Evolutionary conservation across 2,113 vertebrate genomes (phyloP), one percentile per base, ranked within the genome.

Genomic region (Sander lucioperca): DNA sequence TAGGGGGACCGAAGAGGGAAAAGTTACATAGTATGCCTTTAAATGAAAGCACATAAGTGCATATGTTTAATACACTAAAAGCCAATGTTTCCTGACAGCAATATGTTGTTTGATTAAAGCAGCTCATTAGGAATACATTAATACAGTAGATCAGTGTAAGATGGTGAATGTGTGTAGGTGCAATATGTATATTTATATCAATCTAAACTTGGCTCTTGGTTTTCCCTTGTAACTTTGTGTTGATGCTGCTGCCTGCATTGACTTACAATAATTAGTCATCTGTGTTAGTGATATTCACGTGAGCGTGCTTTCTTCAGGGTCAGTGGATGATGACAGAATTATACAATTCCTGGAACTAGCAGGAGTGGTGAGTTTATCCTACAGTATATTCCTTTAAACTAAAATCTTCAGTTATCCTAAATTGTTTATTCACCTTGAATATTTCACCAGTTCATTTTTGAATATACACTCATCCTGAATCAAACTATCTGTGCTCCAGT

Each of bases 241-340:
- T 4, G 6, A 2, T 10, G 43, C 36, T 48, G 45, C 33, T 36
- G 71, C 21, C 12, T 18, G 9, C 3, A 70, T 45, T 54, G 16
- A 73, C 2, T 47, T 53, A 62, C n/a, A 59, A 18, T 1, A 14
- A 27, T 21, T 68, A 5, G 9, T 53, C 6, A 25, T 23, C 13
- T 58, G n/a, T 11, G 1, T n/a, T 3, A 12, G 2, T 30, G 14
- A 47, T 62, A 47, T 58, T 1, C 21, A 50, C 4, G 33, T 15
- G 6, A 27, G n/a, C n/a, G 2, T 48, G 3, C 4, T 78, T 18
- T 19, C 65, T 57, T 48, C 87, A 99, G 98, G 97, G 64, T 94
- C 96, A 58, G 92, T 95, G n/a, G 98, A 98, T 64, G 97, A 99
- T 77, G 96, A 99, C 72, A 96, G 98, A 91, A 99, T 99, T 64